These are phyloP conservation scores for Orthonevra nobilis DNA, from an alignment of 2,888 invertebrate species.

Conservation along the genomic window DNA sequence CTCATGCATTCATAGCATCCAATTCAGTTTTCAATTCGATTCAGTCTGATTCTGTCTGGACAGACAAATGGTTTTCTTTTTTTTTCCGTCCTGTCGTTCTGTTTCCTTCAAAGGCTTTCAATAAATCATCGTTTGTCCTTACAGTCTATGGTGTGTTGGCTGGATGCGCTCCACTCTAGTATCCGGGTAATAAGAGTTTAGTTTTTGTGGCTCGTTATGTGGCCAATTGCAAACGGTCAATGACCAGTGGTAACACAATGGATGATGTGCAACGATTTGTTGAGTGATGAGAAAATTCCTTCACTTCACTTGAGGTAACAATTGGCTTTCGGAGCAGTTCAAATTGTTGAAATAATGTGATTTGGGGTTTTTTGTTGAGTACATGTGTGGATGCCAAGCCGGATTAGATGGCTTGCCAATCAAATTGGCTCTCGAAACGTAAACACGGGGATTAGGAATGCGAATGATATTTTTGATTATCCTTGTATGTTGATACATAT, in stretches of 20 bases:
- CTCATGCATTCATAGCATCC: constrained; percentile 57
- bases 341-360: too few species aligned
- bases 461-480: too few species aligned
- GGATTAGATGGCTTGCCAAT: too few species aligned
- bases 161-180: constrained; percentile 4
- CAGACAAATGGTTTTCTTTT: constrained; percentile 28
- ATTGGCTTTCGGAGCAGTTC: too few species aligned
- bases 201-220: constrained; percentile 63
- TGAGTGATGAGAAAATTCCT: not conserved
- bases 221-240: constrained; percentile 53
- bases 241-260: constrained; percentile 42
- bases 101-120: constrained; percentile 65
- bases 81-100: constrained; percentile 15
- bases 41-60: constrained; percentile 26
- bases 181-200: constrained; percentile 56
- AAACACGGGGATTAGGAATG: too few species aligned
- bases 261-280: constrained; percentile 5
- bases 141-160: constrained; percentile 13
- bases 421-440: too few species aligned
- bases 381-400: too few species aligned
- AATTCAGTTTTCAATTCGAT: constrained; percentile 61
- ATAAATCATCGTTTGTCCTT: constrained; percentile 59
- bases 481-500: too few species aligned
- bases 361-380: too few species aligned
- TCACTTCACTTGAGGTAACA: constrained; percentile 20